Percentiles rank a stretch among this genome's conserved stretches.
Evolutionary conservation across 2,888 invertebrate genomes (phyloP).

Genomic region (Diachrysia chrysitis): DNA sequence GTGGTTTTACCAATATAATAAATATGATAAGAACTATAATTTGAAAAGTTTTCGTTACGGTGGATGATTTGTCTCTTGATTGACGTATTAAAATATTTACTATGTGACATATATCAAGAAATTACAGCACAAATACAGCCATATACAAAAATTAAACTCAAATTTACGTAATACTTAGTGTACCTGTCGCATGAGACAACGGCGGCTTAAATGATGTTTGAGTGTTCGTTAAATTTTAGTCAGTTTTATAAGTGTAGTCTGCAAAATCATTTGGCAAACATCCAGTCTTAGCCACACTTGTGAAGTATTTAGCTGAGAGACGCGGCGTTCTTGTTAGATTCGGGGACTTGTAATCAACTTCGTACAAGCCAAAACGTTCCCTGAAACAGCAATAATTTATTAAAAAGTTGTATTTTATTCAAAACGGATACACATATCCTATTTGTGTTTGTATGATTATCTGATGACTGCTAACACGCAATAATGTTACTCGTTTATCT

Average conservation of each 20-base stretch:
- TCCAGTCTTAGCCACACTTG: slow-evolving; percentile 66
- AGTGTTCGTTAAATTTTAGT: slow-evolving; percentile 3
- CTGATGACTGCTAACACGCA: neutral
- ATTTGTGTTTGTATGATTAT: neutral
- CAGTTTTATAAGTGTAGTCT: slow-evolving; percentile 33
- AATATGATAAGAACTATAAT: too few relatives aligned
- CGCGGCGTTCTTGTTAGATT: slow-evolving; percentile 90
- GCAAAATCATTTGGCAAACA: slow-evolving; percentile 70
- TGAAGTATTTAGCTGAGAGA: slow-evolving; percentile 88
- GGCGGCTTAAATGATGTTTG: too few relatives aligned
- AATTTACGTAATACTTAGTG: too few relatives aligned
- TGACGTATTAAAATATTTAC: too few relatives aligned
- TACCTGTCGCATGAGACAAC: too few relatives aligned
- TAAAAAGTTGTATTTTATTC: neutral
- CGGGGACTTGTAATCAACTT: slow-evolving; percentile 91
- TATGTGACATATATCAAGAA: too few relatives aligned
- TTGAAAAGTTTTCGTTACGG: too few relatives aligned
- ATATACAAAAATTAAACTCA: too few relatives aligned
- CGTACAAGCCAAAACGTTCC: slow-evolving; percentile 91
- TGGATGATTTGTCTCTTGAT: too few relatives aligned
- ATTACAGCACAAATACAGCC: too few relatives aligned
- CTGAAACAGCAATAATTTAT: slow-evolving; percentile 78
- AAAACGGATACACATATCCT: slow-evolving; percentile 1
- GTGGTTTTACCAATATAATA: neutral
- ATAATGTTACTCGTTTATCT: too few relatives aligned